Conservation (phyloP, 2,888 invertebrate genomes). For the Saturnia japonica region DNA sequence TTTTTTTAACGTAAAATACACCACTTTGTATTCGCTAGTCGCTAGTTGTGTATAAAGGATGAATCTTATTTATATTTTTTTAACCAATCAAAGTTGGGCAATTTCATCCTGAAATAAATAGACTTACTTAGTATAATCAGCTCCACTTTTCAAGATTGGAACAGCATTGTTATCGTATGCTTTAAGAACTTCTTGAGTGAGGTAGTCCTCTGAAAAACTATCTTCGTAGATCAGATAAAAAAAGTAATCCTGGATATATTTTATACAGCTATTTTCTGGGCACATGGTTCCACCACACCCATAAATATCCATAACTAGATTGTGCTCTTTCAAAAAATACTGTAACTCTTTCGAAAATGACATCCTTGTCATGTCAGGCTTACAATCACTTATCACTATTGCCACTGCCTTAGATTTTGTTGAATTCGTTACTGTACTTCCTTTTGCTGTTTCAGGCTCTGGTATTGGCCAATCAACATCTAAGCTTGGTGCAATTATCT, state of each 20-base stretch:
- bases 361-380: conserved; percentile 31
- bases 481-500: conserved; percentile 50
- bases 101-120: too few species aligned
- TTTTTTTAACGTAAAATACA: too few species aligned
- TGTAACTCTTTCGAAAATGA: conserved; percentile 53
- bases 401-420: conserved; percentile 43
- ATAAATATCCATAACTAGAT: conserved; percentile 72
- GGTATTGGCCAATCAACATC: conserved; percentile 44
- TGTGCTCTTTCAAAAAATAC: conserved; percentile 57
- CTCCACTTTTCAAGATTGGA: conserved; percentile 85
- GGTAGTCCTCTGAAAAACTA: conserved; percentile 57
- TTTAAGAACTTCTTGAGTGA: conserved; percentile 60
- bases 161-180: conserved; percentile 82
- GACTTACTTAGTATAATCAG: conserved; percentile 80
- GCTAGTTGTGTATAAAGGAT: too few species aligned
- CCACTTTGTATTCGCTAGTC: too few species aligned
- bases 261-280: conserved; percentile 45
- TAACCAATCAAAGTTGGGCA: too few species aligned
- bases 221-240: conserved; percentile 64
- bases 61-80: too few species aligned
- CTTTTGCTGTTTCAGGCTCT: conserved; percentile 18
- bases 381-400: conserved; percentile 49
- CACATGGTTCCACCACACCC: conserved; percentile 55
- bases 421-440: not conserved
- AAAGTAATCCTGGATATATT: conserved; percentile 55